phyloP scores from a whole-genome alignment of 2,888 invertebrate genomes.

The Agrilus mali region DNA sequence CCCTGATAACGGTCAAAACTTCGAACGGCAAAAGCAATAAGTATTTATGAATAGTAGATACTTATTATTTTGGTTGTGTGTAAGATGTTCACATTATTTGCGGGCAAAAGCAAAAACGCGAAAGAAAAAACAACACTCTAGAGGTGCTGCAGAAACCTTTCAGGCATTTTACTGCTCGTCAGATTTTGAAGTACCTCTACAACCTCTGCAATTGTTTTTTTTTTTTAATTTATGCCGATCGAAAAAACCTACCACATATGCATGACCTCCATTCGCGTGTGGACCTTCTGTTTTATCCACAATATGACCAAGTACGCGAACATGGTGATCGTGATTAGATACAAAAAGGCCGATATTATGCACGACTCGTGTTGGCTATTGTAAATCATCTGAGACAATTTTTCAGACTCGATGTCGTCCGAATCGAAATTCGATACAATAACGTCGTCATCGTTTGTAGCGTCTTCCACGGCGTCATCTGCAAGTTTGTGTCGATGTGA shows the following conservation, averaged over 20 bases:
- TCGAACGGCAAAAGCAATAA: too few relatives aligned
- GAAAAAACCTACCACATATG: conserved; percentile 29
- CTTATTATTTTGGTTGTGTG: too few relatives aligned
- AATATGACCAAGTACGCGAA: conserved; percentile 31
- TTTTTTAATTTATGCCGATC: not conserved
- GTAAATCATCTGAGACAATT: conserved; percentile 13
- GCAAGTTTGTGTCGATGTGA: conserved; percentile 6
- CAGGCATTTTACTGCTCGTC: too few relatives aligned
- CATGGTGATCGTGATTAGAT: conserved; percentile 33
- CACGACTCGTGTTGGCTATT: conserved; percentile 27
- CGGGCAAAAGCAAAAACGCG: not conserved
- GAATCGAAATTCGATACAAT: conserved; percentile 28
- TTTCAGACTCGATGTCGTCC: conserved; percentile 14
- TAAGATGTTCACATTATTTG: too few relatives aligned
- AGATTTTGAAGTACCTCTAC: too few relatives aligned
- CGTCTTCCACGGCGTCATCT: conserved; percentile 13
- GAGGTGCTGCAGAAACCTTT: too few relatives aligned
- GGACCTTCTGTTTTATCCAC: conserved; percentile 33
- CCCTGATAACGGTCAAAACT: too few relatives aligned
- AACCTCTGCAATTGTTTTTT: too few relatives aligned
- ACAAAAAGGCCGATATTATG: conserved; percentile 31
- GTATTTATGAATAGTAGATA: too few relatives aligned
- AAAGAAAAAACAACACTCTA: too few relatives aligned
- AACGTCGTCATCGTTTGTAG: conserved; percentile 25
- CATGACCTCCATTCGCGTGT: conserved; percentile 31